Base-by-base conservation (phyloP, 2,113 vertebrate species). In the Cardinalis cardinalis region DNA sequence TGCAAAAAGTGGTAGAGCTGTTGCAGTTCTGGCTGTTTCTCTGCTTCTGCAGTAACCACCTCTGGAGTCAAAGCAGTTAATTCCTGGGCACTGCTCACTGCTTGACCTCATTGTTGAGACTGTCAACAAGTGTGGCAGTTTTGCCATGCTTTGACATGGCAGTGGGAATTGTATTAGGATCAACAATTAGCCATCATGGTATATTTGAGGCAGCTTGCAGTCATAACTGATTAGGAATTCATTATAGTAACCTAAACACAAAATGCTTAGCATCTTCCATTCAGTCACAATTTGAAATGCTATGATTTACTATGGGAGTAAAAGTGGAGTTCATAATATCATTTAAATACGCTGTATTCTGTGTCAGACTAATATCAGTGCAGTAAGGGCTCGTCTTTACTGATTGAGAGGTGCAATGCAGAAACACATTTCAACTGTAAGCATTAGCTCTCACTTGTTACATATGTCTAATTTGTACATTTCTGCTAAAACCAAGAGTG, bases 81-180 rank as follows among this genome's bases (percentile, higher is more conserved):
- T 64, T 66, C 89, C 68, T 51, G 52, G 71, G 66, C 17, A 4
- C 48, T 80, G 46, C 63, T 92, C 74, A 10, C 40, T 82, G 68
- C 81, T 83, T 93, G 90, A 92, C 89, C 92, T 92, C 31, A 0
- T 34, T 82, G 90, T 76, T 94, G 84, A 68, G 70, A 74, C 85
- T 89, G 87, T 73, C 87, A 94, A 80, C 89, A 92, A 90, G 84
- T 90, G 81, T 66, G 90, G 20, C 51, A 56, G 40, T 34, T 83
- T 21, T 43, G 63, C 38, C 3, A 3, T 63, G 70, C 58, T 89
- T 82, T 74, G 74, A 44, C 71, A 79, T 9, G 43, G 41, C 81
- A 49, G 59, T 73, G 71, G 68, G 40, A 85, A 89, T 89, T 80
- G 51, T 64, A 13, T 77, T 76, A 38, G 55, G 55, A 68, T 84